These are phyloP conservation scores for Coptodon rendalli DNA, from an alignment of 2,113 vertebrate genomes.

Conservation along the genomic window DNA sequence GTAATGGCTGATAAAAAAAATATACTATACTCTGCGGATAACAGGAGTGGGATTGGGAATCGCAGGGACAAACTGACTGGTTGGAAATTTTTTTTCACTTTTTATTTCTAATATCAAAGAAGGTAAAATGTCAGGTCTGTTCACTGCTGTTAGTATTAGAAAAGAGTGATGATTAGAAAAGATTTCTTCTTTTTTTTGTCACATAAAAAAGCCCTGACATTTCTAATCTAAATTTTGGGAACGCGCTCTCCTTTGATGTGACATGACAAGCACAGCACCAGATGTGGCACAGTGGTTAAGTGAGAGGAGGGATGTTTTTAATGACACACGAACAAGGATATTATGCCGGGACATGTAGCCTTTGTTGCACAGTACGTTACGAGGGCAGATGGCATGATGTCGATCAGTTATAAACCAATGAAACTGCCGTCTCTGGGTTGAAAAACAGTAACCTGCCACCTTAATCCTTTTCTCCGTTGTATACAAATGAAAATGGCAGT, in stretches of 20 bases:
- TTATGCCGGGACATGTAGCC: not conserved
- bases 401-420: slow-evolving; percentile 21
- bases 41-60: not conserved
- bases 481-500: not conserved
- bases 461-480: slow-evolving; percentile 25
- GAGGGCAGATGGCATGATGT: slow-evolving; percentile 36
- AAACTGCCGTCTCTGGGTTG: slow-evolving; percentile 1
- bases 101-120: not conserved
- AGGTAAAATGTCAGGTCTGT: not conserved
- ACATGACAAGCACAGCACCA: not conserved
- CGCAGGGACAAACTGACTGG: not conserved
- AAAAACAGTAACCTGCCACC: slow-evolving; percentile 26
- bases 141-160: not conserved
- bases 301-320: not conserved
- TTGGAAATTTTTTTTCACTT: not conserved
- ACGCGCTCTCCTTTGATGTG: not conserved
- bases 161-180: not conserved
- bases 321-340: not conserved
- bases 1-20: slow-evolving; percentile 23
- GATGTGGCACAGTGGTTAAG: not conserved
- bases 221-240: not conserved
- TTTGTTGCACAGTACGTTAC: not conserved
- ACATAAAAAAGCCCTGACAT: not conserved
- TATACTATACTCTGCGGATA: not conserved
- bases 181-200: not conserved